phyloP scores from a whole-genome alignment of 2,797 vertebrate genomes.

The Peromyscus attwateri region DNA sequence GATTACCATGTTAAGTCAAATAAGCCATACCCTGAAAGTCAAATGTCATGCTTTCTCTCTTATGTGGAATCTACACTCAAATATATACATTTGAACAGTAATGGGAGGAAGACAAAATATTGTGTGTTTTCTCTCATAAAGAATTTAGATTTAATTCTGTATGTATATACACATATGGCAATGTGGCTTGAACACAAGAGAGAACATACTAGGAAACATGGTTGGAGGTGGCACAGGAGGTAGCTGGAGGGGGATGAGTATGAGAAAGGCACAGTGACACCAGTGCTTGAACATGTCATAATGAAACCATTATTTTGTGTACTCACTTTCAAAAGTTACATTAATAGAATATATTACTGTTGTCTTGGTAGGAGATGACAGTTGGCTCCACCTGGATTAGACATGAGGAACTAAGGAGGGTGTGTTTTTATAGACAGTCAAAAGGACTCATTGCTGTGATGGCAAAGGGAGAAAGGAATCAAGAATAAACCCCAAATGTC shows the following conservation, averaged over 20 bases:
- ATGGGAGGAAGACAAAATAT: background rate
- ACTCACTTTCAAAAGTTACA: background rate
- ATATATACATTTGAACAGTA: background rate
- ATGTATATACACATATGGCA: background rate
- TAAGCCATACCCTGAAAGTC: background rate
- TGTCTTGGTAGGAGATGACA: background rate
- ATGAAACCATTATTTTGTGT: background rate
- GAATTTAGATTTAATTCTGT: background rate
- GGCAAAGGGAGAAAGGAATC: slow-evolving; percentile 19
- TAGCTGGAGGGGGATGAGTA: background rate
- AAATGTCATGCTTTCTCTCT: background rate
- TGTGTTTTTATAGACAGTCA: background rate
- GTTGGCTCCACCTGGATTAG: background rate
- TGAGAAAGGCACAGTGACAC: background rate
- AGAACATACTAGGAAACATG: background rate
- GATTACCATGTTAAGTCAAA: background rate
- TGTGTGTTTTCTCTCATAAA: background rate
- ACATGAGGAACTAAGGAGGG: background rate
- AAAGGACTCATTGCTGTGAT: background rate
- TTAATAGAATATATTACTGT: background rate
- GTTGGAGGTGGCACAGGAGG: background rate
- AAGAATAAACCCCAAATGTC: background rate
- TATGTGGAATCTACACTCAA: background rate
- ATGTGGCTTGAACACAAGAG: background rate
- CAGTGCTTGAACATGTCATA: background rate